phyloP scores from a whole-genome alignment of 2,113 vertebrate species.

The Dermatemys mawii region DNA sequence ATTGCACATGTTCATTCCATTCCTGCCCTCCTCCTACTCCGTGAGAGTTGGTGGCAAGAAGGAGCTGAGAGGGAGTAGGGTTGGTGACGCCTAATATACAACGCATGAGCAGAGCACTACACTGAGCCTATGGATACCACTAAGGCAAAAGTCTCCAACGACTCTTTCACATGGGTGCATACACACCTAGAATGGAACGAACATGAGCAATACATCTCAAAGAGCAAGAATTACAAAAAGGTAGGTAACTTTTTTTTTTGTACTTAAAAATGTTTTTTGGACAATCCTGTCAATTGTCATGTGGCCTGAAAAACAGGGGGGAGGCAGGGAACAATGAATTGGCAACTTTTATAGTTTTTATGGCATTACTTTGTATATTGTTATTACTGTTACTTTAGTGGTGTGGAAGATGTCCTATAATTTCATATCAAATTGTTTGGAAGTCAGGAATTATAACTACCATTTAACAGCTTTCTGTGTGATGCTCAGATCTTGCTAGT shows the following conservation, averaged over 20 bases:
- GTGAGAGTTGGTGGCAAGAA: too few species aligned
- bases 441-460: neutral
- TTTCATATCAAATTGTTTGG: neutral
- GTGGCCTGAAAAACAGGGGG: slow-evolving; percentile 41
- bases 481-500: neutral
- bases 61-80: too few species aligned
- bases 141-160: too few species aligned
- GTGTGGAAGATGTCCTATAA: neutral
- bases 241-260: neutral
- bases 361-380: neutral
- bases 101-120: too few species aligned
- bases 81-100: too few species aligned
- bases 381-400: neutral
- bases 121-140: too few species aligned
- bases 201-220: too few species aligned
- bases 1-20: too few species aligned
- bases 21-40: too few species aligned
- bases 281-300: neutral
- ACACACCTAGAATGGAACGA: neutral
- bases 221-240: too few species aligned
- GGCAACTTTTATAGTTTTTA: neutral
- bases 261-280: neutral
- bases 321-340: neutral
- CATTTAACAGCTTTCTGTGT: rapidly evolving
- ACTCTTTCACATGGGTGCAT: too few species aligned